phyloP scores from a whole-genome alignment of 2,113 vertebrate species.

The Ornithorhynchus anatinus region DNA sequence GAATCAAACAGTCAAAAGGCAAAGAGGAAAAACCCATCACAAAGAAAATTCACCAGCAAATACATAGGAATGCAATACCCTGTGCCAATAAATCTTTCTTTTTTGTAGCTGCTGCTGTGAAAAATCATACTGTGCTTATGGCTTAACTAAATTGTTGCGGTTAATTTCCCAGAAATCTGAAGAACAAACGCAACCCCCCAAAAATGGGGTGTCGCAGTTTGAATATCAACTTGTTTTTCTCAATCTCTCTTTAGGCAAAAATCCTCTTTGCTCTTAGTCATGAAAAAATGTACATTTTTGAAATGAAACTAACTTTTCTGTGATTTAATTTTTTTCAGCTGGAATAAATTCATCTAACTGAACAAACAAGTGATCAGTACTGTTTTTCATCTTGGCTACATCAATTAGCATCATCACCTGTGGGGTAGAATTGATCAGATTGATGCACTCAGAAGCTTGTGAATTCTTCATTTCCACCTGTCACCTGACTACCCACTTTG shows the following conservation, averaged over 20 bases:
- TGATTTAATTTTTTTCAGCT: not conserved
- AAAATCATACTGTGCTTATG: constrained; percentile 32
- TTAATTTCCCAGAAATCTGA: constrained; percentile 25
- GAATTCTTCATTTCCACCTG: no score
- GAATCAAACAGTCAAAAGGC: constrained; percentile 20
- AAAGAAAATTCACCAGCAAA: constrained; percentile 13
- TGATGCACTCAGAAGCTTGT: no score
- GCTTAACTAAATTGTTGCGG: constrained; percentile 1
- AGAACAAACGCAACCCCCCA: constrained; percentile 19
- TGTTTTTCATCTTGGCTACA: constrained; percentile 1
- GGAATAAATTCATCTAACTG: constrained; percentile 15
- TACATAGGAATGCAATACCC: not conserved
- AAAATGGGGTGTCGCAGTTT: not conserved
- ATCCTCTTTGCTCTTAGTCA: constrained; percentile 4
- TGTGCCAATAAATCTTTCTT: not conserved
- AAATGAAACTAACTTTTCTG: constrained; percentile 11
- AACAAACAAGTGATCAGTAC: not conserved
- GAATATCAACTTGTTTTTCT: constrained; percentile 15
- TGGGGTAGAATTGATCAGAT: no score
- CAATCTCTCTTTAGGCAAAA: not conserved
- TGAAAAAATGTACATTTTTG: not conserved
- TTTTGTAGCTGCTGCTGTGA: constrained; percentile 17
- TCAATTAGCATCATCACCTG: constrained; percentile 6
- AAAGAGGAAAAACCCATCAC: constrained; percentile 33
- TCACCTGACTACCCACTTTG: no score